Evolutionary conservation across 2,113 vertebrate species (phyloP).

Genomic region (Hyperoodon ampullatus): DNA sequence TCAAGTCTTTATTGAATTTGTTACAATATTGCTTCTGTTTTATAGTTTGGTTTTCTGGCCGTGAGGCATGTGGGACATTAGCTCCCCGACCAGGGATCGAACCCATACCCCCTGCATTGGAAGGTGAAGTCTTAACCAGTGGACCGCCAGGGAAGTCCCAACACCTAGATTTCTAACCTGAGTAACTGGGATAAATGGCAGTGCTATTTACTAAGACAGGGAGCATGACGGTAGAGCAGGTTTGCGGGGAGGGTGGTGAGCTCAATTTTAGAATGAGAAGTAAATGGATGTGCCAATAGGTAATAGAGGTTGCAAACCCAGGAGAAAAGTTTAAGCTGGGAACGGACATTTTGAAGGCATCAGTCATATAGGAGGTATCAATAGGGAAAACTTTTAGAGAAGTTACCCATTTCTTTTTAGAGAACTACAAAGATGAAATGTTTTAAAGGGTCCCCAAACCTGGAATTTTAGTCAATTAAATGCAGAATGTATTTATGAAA

Average conservation of each 20-base stretch:
- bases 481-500: neutral
- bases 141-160: neutral
- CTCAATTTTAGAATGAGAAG: neutral
- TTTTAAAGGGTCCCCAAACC: neutral
- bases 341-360: neutral
- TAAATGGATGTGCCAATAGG: neutral
- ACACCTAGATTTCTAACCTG: neutral
- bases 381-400: neutral
- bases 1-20: too few species aligned
- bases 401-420: neutral
- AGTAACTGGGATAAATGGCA: too few species aligned
- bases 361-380: neutral
- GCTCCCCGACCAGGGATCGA: too few species aligned
- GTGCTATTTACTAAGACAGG: neutral
- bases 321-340: neutral
- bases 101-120: too few species aligned
- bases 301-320: neutral
- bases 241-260: neutral
- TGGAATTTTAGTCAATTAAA: neutral
- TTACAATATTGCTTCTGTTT: too few species aligned
- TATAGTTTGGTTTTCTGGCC: too few species aligned
- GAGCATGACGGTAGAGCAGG: accelerated
- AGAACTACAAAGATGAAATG: neutral
- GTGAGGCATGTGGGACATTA: too few species aligned
- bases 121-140: too few species aligned